Conservation (phyloP, 2,113 vertebrate species). For the Patagioenas fasciata region DNA sequence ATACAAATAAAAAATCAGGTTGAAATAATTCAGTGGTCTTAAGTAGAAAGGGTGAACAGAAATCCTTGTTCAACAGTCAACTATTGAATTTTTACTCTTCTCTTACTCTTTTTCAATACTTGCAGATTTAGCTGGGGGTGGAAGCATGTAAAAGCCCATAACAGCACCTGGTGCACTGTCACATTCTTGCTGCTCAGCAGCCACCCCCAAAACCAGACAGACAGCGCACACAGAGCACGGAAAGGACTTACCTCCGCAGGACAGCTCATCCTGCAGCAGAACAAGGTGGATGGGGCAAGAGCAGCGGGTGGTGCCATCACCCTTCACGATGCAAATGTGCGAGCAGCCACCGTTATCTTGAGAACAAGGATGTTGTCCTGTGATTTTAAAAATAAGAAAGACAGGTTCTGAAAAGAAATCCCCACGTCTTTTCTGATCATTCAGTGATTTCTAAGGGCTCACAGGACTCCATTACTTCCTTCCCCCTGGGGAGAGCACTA, state of each 20-base stretch:
- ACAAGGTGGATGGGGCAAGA: conserved; percentile 95
- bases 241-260: conserved; percentile 87
- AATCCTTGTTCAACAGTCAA: background rate
- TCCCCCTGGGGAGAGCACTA: background rate
- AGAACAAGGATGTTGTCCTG: conserved; percentile 93
- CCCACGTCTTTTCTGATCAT: background rate
- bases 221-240: background rate
- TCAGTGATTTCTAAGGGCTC: background rate
- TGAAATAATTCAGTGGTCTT: background rate
- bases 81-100: background rate
- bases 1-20: background rate
- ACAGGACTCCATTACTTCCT: background rate
- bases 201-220: background rate
- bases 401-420: background rate
- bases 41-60: background rate
- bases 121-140: background rate
- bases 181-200: background rate
- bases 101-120: background rate
- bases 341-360: conserved; percentile 96
- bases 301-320: conserved; percentile 92
- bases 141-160: background rate
- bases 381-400: background rate
- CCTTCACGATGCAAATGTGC: conserved; percentile 96
- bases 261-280: conserved; percentile 92
- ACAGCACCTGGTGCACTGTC: background rate